Evolutionary conservation across 2,888 invertebrate genomes (phyloP).

Genomic region (Ochlodes sylvanus): DNA sequence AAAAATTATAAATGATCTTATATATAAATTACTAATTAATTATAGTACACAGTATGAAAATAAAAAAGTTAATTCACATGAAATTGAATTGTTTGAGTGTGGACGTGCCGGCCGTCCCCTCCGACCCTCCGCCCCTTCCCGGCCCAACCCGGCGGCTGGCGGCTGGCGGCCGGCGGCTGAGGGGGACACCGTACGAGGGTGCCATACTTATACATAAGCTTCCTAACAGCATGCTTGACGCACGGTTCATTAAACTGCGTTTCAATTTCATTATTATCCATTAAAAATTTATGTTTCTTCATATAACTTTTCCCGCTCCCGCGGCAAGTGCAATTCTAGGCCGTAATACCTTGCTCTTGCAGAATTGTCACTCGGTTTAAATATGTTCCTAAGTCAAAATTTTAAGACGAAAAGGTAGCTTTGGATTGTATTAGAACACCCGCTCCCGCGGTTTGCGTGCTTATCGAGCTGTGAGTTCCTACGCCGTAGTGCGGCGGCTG

Average conservation of each 20-base stretch:
- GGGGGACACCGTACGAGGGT: background rate
- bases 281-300: no score
- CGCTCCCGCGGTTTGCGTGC: no score
- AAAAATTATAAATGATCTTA: slow-evolving; percentile 85
- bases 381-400: no score
- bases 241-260: background rate
- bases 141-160: no score
- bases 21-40: slow-evolving; percentile 84
- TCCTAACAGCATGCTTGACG: background rate
- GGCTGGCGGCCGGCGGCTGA: slow-evolving; percentile 15
- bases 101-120: slow-evolving; percentile 54
- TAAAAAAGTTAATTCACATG: slow-evolving; percentile 83
- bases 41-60: slow-evolving; percentile 84
- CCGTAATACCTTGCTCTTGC: background rate
- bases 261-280: no score
- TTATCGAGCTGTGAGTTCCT: background rate
- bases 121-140: slow-evolving; percentile 37
- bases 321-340: background rate
- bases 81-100: slow-evolving; percentile 79
- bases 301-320: background rate
- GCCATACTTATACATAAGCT: background rate
- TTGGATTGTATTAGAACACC: no score
- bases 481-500: background rate
- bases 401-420: no score
- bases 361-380: background rate